These are phyloP conservation scores for Brachionus plicatilis DNA, from an alignment of 1,140 invertebrate genomes.

Conservation along the genomic window DNA sequence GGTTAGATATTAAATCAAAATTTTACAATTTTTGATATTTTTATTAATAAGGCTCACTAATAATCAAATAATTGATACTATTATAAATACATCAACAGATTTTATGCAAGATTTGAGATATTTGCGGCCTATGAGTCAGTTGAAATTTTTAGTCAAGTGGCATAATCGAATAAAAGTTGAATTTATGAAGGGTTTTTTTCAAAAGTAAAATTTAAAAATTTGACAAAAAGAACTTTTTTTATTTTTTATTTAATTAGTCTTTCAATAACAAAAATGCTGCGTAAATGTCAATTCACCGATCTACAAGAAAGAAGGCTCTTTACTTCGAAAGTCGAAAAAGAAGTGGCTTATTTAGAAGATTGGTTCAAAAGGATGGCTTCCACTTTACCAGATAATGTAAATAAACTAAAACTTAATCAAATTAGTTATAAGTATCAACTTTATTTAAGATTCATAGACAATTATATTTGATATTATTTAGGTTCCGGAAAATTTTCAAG, in stretches of 20 bases:
- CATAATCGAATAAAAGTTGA: slow-evolving; percentile 38
- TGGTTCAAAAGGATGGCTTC: slow-evolving; percentile 28
- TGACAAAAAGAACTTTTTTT: neutral
- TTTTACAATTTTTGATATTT: neutral
- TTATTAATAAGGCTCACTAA: neutral
- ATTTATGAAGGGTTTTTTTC: slow-evolving; percentile 36
- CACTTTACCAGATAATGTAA: neutral
- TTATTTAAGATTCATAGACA: too few species aligned
- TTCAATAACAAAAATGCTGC: neutral
- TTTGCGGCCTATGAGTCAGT: neutral
- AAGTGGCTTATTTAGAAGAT: neutral
- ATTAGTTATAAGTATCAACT: too few species aligned
- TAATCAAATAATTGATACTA: neutral
- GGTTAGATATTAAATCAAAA: neutral
- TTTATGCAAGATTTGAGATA: slow-evolving; percentile 36
- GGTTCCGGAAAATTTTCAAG: too few species aligned
- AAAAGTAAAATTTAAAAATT: slow-evolving; percentile 20
- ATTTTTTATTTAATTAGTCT: neutral
- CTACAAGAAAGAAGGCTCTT: neutral
- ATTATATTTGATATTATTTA: too few species aligned
- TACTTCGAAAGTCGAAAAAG: neutral
- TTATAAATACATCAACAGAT: slow-evolving; percentile 19
- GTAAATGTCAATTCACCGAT: slow-evolving; percentile 31
- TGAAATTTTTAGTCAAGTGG: slow-evolving; percentile 6
- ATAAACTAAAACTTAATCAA: neutral